Conservation (phyloP, 2,113 vertebrate genomes). For the Symphodus melops region DNA sequence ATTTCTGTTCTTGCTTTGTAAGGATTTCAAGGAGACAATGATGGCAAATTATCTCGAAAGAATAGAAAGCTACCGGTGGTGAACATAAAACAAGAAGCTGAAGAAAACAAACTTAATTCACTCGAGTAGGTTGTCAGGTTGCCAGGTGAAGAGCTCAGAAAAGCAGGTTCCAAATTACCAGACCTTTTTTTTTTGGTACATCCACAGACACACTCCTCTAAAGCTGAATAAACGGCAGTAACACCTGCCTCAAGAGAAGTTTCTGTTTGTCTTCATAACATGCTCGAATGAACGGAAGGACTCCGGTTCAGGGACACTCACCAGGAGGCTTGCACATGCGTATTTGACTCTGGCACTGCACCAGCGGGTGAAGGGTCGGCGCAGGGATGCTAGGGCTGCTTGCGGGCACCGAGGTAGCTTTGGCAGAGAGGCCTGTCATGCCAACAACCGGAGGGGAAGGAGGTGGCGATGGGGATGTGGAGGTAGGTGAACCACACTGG, state of each 20-base stretch:
- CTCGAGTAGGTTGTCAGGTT: conserved; percentile 31
- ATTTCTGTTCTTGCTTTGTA: conserved; percentile 61
- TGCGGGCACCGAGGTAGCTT: conserved; percentile 90
- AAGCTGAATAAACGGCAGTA: conserved; percentile 46
- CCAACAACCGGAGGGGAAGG: conserved; percentile 80
- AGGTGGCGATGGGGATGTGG: conserved; percentile 83
- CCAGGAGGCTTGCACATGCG: conserved; percentile 93
- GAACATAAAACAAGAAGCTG: conserved; percentile 41
- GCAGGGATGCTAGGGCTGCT: conserved; percentile 80
- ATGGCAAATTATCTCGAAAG: conserved; percentile 49
- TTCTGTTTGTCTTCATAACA: conserved; percentile 46
- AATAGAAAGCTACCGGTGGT: conserved; percentile 26
- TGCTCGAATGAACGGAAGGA: conserved; percentile 40
- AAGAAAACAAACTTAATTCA: conserved; percentile 45
- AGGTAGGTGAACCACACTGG: conserved; percentile 86
- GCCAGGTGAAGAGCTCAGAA: conserved; percentile 15
- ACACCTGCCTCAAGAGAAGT: conserved; percentile 53
- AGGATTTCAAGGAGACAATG: conserved; percentile 44
- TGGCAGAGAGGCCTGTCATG: conserved; percentile 82
- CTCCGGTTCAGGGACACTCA: conserved; percentile 76
- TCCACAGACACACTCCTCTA: conserved; percentile 10
- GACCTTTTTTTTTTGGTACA: conserved; percentile 9
- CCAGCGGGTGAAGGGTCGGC: conserved; percentile 82
- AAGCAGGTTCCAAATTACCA: conserved; percentile 10
- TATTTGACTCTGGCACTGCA: conserved; percentile 94